Evolutionary conservation across 2,113 vertebrate genomes (phyloP).

Genomic region (Typhlomys cinereus): DNA sequence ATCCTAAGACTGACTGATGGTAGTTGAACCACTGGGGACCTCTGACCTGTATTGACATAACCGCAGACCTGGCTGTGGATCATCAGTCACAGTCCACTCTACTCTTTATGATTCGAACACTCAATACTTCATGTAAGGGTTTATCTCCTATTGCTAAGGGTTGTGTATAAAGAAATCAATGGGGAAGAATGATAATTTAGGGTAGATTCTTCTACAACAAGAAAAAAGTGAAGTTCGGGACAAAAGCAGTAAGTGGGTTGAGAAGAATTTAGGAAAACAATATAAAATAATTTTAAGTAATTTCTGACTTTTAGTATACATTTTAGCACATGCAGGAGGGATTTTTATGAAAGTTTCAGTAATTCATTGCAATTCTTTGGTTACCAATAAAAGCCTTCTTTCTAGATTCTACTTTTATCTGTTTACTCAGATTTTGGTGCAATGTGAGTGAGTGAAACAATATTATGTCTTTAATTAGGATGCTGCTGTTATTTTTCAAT

Average conservation of each 20-base stretch:
- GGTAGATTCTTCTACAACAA: neutral
- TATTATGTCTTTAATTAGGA: conserved; percentile 77
- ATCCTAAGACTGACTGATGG: neutral
- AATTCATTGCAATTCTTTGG: neutral
- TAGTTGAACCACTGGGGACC: neutral
- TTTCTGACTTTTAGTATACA: neutral
- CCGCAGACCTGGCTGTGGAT: neutral
- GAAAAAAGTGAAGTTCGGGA: neutral
- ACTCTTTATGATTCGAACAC: conserved; percentile 26
- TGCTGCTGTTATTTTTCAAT: conserved; percentile 78
- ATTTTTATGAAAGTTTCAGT: neutral
- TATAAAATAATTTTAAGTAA: conserved; percentile 21
- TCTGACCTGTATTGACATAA: neutral
- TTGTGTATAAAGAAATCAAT: neutral
- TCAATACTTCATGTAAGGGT: neutral
- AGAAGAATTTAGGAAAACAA: conserved; percentile 6
- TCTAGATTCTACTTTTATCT: conserved; percentile 26
- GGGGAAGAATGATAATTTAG: neutral
- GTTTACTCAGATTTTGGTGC: conserved; percentile 22
- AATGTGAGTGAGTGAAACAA: conserved; percentile 73
- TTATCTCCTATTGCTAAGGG: neutral
- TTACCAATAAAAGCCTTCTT: neutral
- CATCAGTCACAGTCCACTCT: conserved; percentile 3
- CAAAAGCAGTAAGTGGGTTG: neutral
- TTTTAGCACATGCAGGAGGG: neutral